Percentiles rank a stretch among this genome's conserved stretches.
Evolutionary conservation across 2,113 vertebrate species (phyloP).

Genomic region (Malurus alboscapulatus): DNA sequence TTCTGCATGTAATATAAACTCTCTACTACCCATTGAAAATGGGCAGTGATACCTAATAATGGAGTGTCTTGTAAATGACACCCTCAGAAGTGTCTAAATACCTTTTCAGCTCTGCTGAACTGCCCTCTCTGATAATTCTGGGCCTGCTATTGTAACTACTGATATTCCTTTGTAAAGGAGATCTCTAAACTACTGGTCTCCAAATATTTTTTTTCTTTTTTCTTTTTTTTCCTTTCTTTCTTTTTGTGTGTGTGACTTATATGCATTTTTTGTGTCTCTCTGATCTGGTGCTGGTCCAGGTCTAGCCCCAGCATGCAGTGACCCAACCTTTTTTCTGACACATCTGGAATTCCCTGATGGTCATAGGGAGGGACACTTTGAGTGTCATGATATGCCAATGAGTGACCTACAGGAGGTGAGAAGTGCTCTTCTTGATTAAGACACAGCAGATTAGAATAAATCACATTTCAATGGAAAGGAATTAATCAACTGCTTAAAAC

Average conservation of each 20-base stretch:
- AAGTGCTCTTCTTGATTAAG: not conserved
- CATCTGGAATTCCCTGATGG: not conserved
- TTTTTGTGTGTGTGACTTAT: not conserved
- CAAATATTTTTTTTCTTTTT: not conserved
- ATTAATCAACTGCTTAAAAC: not conserved
- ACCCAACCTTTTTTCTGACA: not conserved
- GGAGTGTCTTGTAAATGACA: not conserved
- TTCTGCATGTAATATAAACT: not conserved
- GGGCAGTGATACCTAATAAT: not conserved
- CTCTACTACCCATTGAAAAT: not conserved
- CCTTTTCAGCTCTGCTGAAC: not conserved
- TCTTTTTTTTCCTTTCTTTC: not conserved
- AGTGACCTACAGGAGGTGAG: not conserved
- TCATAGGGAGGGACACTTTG: not conserved
- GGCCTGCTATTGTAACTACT: not conserved
- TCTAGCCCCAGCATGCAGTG: not conserved
- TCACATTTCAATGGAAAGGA: not conserved
- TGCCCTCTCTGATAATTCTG: not conserved
- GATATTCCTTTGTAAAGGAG: not conserved
- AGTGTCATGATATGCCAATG: not conserved
- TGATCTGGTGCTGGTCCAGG: not conserved
- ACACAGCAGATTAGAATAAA: not conserved
- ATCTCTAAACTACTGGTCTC: not conserved
- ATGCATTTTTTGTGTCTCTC: not conserved
- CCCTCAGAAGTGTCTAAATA: rapidly evolving